Percentiles rank a stretch among this genome's conserved stretches.
phyloP scores from a whole-genome alignment of 2,113 vertebrate genomes.

The Rhombomys opimus region DNA sequence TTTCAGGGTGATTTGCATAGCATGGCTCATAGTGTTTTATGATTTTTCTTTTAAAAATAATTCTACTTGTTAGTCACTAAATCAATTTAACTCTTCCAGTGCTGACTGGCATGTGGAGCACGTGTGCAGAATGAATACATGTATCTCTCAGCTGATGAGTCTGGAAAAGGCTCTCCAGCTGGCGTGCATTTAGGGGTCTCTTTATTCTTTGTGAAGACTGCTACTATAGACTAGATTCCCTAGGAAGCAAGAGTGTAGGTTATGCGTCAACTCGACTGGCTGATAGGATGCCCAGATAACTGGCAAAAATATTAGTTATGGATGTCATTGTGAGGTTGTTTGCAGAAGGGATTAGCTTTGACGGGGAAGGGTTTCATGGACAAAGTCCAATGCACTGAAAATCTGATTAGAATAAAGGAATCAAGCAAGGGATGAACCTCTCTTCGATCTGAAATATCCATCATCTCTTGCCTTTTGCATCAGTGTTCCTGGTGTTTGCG shows the following conservation, averaged over 20 bases:
- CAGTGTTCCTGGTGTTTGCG: not conserved
- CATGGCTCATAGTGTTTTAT: conserved; percentile 66
- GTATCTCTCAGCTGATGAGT: not conserved
- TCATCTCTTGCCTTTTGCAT: not conserved
- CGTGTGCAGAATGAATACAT: not conserved
- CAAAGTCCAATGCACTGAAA: too few species aligned
- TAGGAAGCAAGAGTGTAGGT: not conserved
- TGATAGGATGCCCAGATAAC: not conserved
- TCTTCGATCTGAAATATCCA: too few species aligned
- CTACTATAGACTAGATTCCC: not conserved
- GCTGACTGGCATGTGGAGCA: not conserved
- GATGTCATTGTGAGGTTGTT: not conserved
- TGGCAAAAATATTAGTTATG: not conserved
- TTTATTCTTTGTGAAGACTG: not conserved
- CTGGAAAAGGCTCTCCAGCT: not conserved
- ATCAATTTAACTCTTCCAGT: conserved; percentile 68
- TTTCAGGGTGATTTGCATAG: conserved; percentile 54
- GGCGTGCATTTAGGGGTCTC: too few species aligned
- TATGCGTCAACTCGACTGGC: not conserved
- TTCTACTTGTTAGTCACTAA: conserved; percentile 62
- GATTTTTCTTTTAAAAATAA: conserved; percentile 78
- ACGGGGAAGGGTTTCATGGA: not conserved
- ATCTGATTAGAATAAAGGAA: not conserved
- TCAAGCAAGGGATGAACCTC: not conserved
- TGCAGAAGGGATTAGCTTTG: not conserved